Evolutionary conservation across 2,113 vertebrate species (phyloP), one percentile per base, ranked within the genome.

Genomic region (Charadrius vociferus): DNA sequence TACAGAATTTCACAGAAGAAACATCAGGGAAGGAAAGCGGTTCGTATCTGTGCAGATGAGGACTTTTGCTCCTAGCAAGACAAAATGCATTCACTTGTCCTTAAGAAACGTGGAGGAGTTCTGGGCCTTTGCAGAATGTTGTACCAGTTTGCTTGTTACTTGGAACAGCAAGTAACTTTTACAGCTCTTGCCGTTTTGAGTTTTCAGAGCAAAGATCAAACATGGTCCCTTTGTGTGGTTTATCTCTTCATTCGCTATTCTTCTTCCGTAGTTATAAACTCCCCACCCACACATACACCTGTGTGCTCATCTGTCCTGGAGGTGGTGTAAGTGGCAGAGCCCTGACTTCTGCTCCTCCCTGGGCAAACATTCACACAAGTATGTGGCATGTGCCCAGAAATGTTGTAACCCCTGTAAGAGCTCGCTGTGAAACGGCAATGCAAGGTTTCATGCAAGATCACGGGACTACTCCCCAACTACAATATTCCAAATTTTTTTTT

Each of bases 121-220:
- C 75, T 82, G 67, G 43, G 27, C 62, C 39, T 87, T 61, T 89
- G 53, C 84, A 82, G 74, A 86, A 36, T 23, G 29, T 27, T 80
- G n/a, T 86, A 93, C 50, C 70, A 72, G 65, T 93, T 93, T 82
- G 20, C 66, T 94, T 24, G 16, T 74, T 75, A 78, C 52, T 24
- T 20, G 43, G 91, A 91, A 95, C 55, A 93, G 66, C n/a, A 70
- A 94, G 90, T 56, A 86, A 65, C 75, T 94, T 92, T 83, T 75
- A 83, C 74, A 95, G 70, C n/a, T 93, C 59, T 88, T 19, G 13
- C 55, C 62, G 43, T 65, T 90, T 59, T 80, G 90, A 70, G 34
- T 74, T 95, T 98, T 80, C 73, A 80, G 81, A 90, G 74, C 63
- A 93, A 94, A 97, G 91, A 95, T 93, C 87, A 96, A 84, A 75